Evolutionary conservation across 2,888 invertebrate genomes (phyloP).

Genomic region (Ashinkailepas kermadecensis): DNA sequence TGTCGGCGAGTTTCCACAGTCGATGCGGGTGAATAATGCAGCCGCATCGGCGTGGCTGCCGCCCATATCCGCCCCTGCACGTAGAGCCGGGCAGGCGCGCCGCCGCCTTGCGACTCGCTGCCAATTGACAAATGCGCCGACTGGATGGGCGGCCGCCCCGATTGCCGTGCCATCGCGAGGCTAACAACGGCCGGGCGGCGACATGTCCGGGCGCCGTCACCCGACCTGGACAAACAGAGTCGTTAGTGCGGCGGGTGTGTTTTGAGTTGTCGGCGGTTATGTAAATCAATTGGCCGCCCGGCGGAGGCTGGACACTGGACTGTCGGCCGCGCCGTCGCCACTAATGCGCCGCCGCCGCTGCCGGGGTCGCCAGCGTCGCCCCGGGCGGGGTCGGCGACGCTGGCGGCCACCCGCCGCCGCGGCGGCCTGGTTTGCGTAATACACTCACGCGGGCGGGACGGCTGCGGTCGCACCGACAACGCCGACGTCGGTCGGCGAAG

Average conservation of each 20-base stretch:
- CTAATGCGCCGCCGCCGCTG: not conserved
- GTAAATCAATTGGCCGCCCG: not conserved
- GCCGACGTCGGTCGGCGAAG: not conserved
- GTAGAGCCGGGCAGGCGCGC: not conserved
- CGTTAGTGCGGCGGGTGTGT: not conserved
- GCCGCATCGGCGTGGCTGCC: not conserved
- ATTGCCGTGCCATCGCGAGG: not conserved
- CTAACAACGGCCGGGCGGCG: not conserved
- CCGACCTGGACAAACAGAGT: not conserved
- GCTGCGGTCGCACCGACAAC: not conserved
- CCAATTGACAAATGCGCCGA: slow-evolving; percentile 4
- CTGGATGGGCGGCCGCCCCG: not conserved
- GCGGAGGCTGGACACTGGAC: not conserved
- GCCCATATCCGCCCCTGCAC: not conserved
- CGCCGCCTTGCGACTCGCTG: not conserved
- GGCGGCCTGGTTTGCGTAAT: not conserved
- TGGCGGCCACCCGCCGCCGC: not conserved
- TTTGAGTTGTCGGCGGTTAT: not conserved
- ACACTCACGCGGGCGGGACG: not conserved
- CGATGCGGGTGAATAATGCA: not conserved
- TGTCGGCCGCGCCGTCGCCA: not conserved
- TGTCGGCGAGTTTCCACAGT: not conserved
- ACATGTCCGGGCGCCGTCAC: not conserved
- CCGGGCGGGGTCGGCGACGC: not conserved
- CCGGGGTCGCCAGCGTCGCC: not conserved